A percentile compares a stretch with the other conserved stretches of the same genome.
phyloP scores from a whole-genome alignment of 2,797 vertebrate species.

The Fratercula arctica region DNA sequence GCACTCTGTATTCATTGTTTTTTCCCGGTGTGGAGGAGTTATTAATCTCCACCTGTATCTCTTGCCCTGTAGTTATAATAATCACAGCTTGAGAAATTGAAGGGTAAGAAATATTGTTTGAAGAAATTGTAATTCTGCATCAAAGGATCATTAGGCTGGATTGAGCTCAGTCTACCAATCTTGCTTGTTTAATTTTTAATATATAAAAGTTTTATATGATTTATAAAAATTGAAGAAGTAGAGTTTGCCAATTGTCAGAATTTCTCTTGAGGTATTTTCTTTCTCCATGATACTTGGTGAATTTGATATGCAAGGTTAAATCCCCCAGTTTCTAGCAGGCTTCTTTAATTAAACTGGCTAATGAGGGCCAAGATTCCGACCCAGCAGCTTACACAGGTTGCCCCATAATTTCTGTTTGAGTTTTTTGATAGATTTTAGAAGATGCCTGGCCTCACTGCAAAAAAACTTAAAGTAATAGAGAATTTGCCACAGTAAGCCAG shows the following conservation, averaged over 20 bases:
- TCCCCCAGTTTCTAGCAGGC: neutral
- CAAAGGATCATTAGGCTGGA: neutral
- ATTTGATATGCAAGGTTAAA: neutral
- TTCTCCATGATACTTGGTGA: neutral
- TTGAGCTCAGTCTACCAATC: neutral
- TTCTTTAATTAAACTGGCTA: neutral
- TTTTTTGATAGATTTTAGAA: neutral
- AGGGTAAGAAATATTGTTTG: neutral
- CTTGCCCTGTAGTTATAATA: neutral
- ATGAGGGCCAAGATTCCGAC: neutral
- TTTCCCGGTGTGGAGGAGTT: neutral
- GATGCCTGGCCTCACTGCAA: neutral
- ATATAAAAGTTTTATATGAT: neutral
- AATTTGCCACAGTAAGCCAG: neutral
- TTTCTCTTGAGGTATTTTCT: neutral
- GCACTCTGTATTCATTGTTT: neutral
- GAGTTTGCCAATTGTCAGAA: neutral
- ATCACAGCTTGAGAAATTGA: neutral
- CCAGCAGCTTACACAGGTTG: neutral
- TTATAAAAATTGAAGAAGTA: neutral
- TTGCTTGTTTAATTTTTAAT: neutral
- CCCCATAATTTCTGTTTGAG: neutral
- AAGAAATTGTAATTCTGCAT: neutral
- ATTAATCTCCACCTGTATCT: neutral
- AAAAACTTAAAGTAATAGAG: neutral